Conservation (phyloP, 2,113 vertebrate genomes). For the Antechinus flavipes region DNA sequence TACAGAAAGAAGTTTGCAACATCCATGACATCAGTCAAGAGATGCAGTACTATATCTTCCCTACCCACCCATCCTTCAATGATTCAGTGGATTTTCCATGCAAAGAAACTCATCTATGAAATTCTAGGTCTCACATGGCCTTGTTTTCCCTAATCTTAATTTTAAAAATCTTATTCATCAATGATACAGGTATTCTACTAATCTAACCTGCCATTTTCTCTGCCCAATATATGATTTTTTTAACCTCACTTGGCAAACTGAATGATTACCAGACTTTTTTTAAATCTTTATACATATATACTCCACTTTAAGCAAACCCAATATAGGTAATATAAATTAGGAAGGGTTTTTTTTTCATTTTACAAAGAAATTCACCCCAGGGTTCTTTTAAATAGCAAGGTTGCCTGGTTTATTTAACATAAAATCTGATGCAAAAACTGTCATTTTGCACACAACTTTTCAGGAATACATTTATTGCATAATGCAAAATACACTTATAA, state of each 20-base stretch:
- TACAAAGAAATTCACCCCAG: slow-evolving; percentile 11
- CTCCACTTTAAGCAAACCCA: slow-evolving; percentile 40
- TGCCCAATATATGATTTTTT: slow-evolving; percentile 12
- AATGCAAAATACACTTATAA: background rate
- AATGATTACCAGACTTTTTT: slow-evolving; percentile 3
- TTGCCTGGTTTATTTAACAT: background rate
- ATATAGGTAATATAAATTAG: slow-evolving; percentile 41
- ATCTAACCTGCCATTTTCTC: slow-evolving; percentile 7
- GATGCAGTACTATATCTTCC: background rate
- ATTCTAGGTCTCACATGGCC: slow-evolving; percentile 8
- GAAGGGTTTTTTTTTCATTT: slow-evolving; percentile 19
- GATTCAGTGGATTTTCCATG: background rate
- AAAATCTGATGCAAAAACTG: slow-evolving; percentile 15
- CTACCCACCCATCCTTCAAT: too few relatives aligned
- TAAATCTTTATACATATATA: background rate
- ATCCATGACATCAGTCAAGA: background rate
- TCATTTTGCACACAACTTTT: slow-evolving; percentile 28
- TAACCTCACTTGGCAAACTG: slow-evolving; percentile 41
- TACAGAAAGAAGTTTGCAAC: slow-evolving; percentile 12
- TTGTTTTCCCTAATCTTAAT: background rate
- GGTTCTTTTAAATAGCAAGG: slow-evolving; percentile 10
- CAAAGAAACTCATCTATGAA: background rate
- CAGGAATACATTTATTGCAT: slow-evolving; percentile 21
- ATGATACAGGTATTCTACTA: background rate
- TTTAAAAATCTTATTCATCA: slow-evolving; percentile 26